Conservation (phyloP, 2,888 invertebrate species). For the Patella depressa region DNA sequence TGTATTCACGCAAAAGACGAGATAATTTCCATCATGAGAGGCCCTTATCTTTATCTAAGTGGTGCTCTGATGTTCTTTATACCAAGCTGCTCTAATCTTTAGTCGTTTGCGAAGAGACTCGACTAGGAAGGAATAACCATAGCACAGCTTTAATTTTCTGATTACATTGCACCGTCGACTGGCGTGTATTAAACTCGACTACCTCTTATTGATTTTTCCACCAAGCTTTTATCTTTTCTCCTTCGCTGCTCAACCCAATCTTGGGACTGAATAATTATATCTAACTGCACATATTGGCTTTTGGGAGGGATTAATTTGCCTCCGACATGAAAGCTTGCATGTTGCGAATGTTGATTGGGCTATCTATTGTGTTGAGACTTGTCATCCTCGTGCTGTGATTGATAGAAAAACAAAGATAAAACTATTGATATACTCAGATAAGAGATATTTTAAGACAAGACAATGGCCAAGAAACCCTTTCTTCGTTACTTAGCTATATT, state of each 20-base stretch:
- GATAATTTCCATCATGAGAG: slow-evolving; percentile 10
- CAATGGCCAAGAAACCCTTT: no score
- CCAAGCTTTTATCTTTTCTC: slow-evolving; percentile 9
- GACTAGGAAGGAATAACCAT: slow-evolving; percentile 4
- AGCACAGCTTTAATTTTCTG: slow-evolving; percentile 13
- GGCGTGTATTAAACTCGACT: slow-evolving; percentile 14
- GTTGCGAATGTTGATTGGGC: slow-evolving; percentile 7
- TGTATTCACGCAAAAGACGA: slow-evolving; percentile 8
- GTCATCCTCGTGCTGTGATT: not conserved
- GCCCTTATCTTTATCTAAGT: slow-evolving; percentile 11
- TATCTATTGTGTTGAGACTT: slow-evolving; percentile 1
- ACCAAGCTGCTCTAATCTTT: slow-evolving; percentile 6
- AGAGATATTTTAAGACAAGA: no score
- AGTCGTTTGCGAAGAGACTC: not conserved
- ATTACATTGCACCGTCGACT: slow-evolving; percentile 10
- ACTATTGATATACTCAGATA: not conserved
- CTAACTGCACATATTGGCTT: slow-evolving; percentile 9
- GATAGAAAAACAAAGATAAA: not conserved
- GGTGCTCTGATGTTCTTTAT: slow-evolving; percentile 9
- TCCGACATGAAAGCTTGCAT: slow-evolving; percentile 6
- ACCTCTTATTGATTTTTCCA: slow-evolving; percentile 21
- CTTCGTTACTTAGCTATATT: no score
- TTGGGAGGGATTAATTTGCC: slow-evolving; percentile 9
- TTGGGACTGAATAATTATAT: slow-evolving; percentile 9
- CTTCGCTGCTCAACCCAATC: slow-evolving; percentile 10